These are phyloP conservation scores for Sphaerophoria taeniata DNA, from an alignment of 2,888 invertebrate species.

Conservation along the genomic window DNA sequence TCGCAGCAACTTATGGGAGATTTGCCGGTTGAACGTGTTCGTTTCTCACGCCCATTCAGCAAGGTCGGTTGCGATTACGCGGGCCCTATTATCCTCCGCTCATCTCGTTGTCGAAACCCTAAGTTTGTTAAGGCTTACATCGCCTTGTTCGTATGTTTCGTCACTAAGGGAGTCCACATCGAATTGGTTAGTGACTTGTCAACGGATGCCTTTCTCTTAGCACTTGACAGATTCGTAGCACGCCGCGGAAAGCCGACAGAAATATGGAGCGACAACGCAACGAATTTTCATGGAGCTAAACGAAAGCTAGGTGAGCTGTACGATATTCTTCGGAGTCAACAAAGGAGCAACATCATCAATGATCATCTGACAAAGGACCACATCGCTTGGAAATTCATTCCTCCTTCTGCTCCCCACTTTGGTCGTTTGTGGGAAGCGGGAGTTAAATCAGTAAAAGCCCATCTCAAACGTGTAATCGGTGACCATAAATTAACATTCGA, in stretches of 20 bases:
- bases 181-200: constrained; percentile 21
- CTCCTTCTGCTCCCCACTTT: too few relatives aligned
- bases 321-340: not conserved
- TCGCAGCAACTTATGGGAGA: constrained; percentile 5
- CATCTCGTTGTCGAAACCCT: constrained; percentile 8
- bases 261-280: constrained; percentile 26
- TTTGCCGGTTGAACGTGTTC: constrained; percentile 5
- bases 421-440: too few relatives aligned
- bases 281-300: not conserved
- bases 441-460: too few relatives aligned
- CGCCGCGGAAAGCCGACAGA: constrained; percentile 16
- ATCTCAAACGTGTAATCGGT: too few relatives aligned
- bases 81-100: not conserved
- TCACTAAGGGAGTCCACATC: constrained; percentile 26
- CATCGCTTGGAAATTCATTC: too few relatives aligned
- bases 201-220: constrained; percentile 10
- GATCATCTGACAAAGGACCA: too few relatives aligned
- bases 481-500: too few relatives aligned
- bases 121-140: constrained; percentile 24
- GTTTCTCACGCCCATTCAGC: too few relatives aligned
- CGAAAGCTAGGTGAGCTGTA: constrained; percentile 2
- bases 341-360: not conserved
- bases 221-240: constrained; percentile 28
- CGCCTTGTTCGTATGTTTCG: not conserved
- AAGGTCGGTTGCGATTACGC: constrained; percentile 11